Evolutionary conservation across 2,797 vertebrate genomes (phyloP), one percentile per base, ranked within the genome.

Genomic region (Gymnocypris eckloni): DNA sequence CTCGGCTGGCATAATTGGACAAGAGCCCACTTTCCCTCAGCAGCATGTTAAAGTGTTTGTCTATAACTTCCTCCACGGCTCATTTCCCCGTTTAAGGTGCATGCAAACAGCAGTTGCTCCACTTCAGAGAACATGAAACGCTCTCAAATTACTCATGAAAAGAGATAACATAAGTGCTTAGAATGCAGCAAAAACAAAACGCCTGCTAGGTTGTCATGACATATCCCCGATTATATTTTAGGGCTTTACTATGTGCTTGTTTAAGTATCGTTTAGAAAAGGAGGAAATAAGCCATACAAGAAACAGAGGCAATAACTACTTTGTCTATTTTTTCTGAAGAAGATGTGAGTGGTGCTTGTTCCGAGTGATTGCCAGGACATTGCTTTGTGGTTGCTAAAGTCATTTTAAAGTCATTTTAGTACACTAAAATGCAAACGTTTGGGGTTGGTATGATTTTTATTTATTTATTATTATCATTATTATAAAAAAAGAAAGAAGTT

Each of bases 11-110:
- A 84, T 79, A 87, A 86, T 41, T 88, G 88, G 88, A 83, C 73
- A 22, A 20, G 61, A 45, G 89, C 89, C 89, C 76, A 86, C 87
- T 89, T 91, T 89, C 84, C 85, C 61, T 86, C 82, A 81, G 70
- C 72, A 88, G 82, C 67, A 73, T 70, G 59, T 84, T 86, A 87
- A 85, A 66, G 59, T 84, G 71, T 87, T 80, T 85, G 52, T 86
- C 86, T 72, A 67, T 52, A 45, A 75, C 80, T 83, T 88, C 71
- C 81, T 85, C 67, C 22, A 61, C 4, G 48, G 84, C 61, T 83
- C 79, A 85, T 85, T 71, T 78, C 83, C 81, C 71, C 9, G 48
- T 77, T 82, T 81, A 76, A 84, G 79, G 48, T 79, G 28, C 25
- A 80, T 69, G 86, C 39, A 76, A 54, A 80, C 54, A 70, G 72